Base-by-base conservation (phyloP, 2,888 invertebrate genomes). In the Microctonus hyperodae region DNA sequence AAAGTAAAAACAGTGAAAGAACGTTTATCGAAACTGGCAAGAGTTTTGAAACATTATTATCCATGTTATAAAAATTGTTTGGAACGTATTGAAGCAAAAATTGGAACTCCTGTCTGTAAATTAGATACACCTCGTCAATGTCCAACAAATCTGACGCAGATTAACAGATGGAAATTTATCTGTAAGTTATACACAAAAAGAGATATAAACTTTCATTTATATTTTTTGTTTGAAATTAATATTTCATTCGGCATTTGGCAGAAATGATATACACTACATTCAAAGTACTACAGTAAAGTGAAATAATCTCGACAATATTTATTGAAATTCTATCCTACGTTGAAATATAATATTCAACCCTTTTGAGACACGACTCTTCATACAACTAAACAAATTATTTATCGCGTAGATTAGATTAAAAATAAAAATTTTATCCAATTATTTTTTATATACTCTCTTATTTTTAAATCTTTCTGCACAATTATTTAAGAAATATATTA, bases 111-210 rank as follows among this genome's bases (percentile, higher is more conserved):
- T 11, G 75, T 83, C n/a, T 83, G 82, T 69, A 79, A 77, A 66
- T 35, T 83, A 48, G 80, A 78, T 62, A 71, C 77, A 16, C 74
- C 80, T 6, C 74, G 78, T 31, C 77, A 75, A 48, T 79, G 78
- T 70, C 74, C 80, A 2, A 74, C 80, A 40, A 74, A 79, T 50
- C 77, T 76, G 53, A 76, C 79, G 40, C 74, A 81, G 56, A 79
- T 79, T 2, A 79, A 82, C 73, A 79, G 83, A 48, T 83, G 83
- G 83, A 83, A 83, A 65, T 83, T 83, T 64, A 69, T 76, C 40
- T 83, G 83, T 83, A 74, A 82, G 82, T 81, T 73, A 69, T 16
- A 22, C 20, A 57, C n/a, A 3, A 20, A 28, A 10, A n/a, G 2
- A 11, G 4, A 61, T 11, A 20, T 1, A n/a, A n/a, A n/a, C 31